These are phyloP conservation scores for Antrozous pallidus DNA, from an alignment of 2,797 vertebrate species.

Conservation along the genomic window DNA sequence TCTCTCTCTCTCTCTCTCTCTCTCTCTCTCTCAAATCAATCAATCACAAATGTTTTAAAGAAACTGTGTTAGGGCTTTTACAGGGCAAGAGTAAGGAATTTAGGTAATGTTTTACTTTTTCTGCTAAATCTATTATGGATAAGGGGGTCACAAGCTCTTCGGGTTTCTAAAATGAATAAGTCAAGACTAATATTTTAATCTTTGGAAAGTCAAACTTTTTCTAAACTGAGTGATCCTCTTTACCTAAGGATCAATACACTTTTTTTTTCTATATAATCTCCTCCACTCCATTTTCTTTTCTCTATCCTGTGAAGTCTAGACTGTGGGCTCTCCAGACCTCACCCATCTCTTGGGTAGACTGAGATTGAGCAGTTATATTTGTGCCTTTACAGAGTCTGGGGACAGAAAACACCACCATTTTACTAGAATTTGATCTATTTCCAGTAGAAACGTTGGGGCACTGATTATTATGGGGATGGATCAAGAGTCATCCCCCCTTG, in stretches of 20 bases:
- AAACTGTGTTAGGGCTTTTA: background rate
- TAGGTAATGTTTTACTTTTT: background rate
- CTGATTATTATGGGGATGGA: background rate
- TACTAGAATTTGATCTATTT: background rate
- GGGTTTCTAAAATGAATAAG: constrained; percentile 10
- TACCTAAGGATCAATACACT: background rate
- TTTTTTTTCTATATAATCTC: background rate
- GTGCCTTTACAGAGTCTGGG: background rate
- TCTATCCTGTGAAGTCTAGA: background rate
- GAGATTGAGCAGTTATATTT: background rate
- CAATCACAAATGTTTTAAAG: background rate
- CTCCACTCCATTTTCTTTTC: background rate
- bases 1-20: too few species aligned
- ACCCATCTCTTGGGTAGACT: background rate
- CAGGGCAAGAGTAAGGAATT: background rate
- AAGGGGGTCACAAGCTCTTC: background rate
- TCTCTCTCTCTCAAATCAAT: too few species aligned
- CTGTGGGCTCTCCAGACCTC: background rate
- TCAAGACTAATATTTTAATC: background rate
- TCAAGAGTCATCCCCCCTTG: background rate
- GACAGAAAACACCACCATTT: background rate
- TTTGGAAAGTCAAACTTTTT: background rate
- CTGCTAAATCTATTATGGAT: background rate
- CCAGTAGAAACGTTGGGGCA: background rate
- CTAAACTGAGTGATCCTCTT: background rate